These are phyloP conservation scores for Parotocinclus haroldoi DNA, from an alignment of 2,797 vertebrate species.

Conservation along the genomic window DNA sequence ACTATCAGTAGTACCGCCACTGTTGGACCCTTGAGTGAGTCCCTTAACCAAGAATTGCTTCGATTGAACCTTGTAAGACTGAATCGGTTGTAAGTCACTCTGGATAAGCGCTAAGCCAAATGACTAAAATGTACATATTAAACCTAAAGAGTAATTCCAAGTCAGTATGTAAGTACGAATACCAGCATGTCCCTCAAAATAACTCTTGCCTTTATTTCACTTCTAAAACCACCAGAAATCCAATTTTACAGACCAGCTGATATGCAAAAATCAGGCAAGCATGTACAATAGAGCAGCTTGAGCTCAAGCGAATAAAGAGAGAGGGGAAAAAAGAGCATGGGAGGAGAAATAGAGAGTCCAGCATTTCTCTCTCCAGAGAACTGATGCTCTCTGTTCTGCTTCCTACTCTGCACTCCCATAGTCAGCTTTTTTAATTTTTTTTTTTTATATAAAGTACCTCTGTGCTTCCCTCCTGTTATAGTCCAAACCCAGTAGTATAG, in stretches of 20 bases:
- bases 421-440: slow-evolving; percentile 44
- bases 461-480: slow-evolving; percentile 32
- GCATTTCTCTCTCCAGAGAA: slow-evolving; percentile 46
- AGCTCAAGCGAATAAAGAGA: slow-evolving; percentile 35
- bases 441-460: slow-evolving; percentile 40
- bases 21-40: too few relatives aligned
- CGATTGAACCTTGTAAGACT: slow-evolving; percentile 5
- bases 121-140: too few relatives aligned
- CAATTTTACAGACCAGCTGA: slow-evolving; percentile 53
- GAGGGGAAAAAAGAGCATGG: slow-evolving; percentile 43
- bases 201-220: slow-evolving; percentile 52
- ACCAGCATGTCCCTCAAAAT: slow-evolving; percentile 49
- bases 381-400: slow-evolving; percentile 49
- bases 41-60: too few relatives aligned
- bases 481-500: slow-evolving; percentile 39
- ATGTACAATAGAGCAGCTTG: slow-evolving; percentile 52
- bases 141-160: not conserved
- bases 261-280: slow-evolving; percentile 53
- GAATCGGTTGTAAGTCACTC: not conserved
- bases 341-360: slow-evolving; percentile 50
- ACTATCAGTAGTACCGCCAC: too few relatives aligned
- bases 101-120: too few relatives aligned
- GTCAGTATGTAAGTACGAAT: slow-evolving; percentile 17
- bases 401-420: slow-evolving; percentile 46
- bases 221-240: slow-evolving; percentile 49